Base-by-base conservation (phyloP, 2,113 vertebrate species). In the Okapia johnstoni region DNA sequence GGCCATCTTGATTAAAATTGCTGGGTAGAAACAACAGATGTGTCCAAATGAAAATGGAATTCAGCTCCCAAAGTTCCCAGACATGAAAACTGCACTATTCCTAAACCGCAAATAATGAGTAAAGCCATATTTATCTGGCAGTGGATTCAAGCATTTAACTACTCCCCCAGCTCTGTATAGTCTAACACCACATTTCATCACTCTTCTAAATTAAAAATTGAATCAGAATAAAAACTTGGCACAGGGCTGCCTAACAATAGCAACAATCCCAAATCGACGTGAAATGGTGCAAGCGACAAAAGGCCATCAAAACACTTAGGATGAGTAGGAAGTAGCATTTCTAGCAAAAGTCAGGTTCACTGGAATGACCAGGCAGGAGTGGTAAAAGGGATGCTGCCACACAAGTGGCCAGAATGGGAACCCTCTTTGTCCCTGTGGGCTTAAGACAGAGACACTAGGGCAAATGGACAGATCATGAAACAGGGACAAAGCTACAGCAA, bases 161-260 rank as follows among this genome's bases (percentile, higher is more conserved):
- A 4, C 16, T 63, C 26, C 3, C 13, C 8, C 43, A 63, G 25
- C 36, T 95, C 50, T 76, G 23, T 13, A 33, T 14, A 81, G 14
- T 84, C 43, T 43, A 28, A 50, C 48, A 43, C 60, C 33, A 55
- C 15, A 30, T 66, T 70, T 87, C 60, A 76, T 21, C 26, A 87
- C 7, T 54, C n/a, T 48, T 48, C 40, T 15, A 40, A 50, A 76
- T 17, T 43, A 84, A 80, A 80, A 87, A 70, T 11, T 26, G 36
- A 77, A 85, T 85, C 26, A n/a, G 83, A 93, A 95, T 79, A 73
- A 89, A 94, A 96, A 95, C 58, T 40, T 16, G 85, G 54, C 36
- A 55, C 48, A 43, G 21, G 7, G 36, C 28, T 50, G 7, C 40
- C 84, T 92, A 11, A 50, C 25, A 90, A 88, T 4, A 90, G 12